Conservation (phyloP, 64 coral and sea anemone species). For the Anthopleura sola region DNA sequence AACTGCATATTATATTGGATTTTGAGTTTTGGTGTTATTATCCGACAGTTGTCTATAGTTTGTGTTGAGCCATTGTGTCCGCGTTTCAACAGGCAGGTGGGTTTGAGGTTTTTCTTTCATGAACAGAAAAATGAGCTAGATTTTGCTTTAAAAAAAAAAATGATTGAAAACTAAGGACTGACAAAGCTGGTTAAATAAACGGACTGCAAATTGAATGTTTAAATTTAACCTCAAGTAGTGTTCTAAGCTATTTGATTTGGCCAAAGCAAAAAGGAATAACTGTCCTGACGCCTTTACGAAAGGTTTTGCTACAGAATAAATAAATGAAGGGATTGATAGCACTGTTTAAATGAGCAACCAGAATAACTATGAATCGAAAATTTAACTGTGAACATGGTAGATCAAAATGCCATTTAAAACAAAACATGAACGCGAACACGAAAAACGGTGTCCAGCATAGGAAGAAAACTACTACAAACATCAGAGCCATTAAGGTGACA, state of each 20-base stretch:
- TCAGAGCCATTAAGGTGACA: neutral
- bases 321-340: conserved; percentile 24
- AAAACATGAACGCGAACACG: conserved; percentile 23
- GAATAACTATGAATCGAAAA: conserved; percentile 10
- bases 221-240: too few species aligned
- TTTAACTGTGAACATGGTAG: conserved; percentile 25
- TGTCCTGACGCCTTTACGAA: conserved; percentile 7
- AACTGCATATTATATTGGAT: neutral
- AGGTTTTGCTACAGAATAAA: conserved; percentile 23
- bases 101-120: too few species aligned
- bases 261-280: neutral
- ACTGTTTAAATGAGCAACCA: conserved; percentile 26
- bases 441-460: conserved; percentile 8
- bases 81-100: too few species aligned
- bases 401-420: conserved; percentile 15
- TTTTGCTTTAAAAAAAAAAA: too few species aligned
- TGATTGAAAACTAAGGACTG: too few species aligned
- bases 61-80: too few species aligned
- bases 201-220: too few species aligned
- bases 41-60: neutral
- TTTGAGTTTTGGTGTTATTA: neutral
- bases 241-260: neutral
- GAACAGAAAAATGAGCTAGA: too few species aligned
- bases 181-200: too few species aligned
- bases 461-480: conserved; percentile 1